Evolutionary conservation across 2,797 vertebrate genomes (phyloP).

Genomic region (Epinephelus coioides): DNA sequence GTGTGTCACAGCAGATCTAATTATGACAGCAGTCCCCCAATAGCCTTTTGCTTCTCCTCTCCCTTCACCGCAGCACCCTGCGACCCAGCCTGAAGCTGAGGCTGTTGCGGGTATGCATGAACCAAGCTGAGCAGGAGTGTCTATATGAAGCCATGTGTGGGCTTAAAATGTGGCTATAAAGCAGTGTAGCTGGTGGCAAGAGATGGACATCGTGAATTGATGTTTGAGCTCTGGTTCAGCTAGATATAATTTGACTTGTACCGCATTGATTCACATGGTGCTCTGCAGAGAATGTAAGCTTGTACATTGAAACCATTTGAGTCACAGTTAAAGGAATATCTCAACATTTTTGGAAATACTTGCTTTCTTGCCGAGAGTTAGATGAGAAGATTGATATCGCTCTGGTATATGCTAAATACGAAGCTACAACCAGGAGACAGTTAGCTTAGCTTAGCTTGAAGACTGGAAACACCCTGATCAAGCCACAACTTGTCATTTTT

Average conservation of each 20-base stretch:
- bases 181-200: not conserved
- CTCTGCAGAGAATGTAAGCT: not conserved
- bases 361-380: not conserved
- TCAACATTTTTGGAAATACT: not conserved
- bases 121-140: not conserved
- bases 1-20: slow-evolving; percentile 70
- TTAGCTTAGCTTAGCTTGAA: not conserved
- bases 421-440: not conserved
- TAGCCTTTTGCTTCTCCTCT: slow-evolving; percentile 41
- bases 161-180: slow-evolving; percentile 11
- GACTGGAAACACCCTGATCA: not conserved
- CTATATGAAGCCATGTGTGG: slow-evolving; percentile 10
- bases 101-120: not conserved
- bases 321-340: not conserved
- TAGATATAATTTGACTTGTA: not conserved
- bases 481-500: not conserved
- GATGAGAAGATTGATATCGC: not conserved
- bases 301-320: too few species aligned
- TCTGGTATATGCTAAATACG: not conserved
- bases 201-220: slow-evolving; percentile 1
- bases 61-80: slow-evolving; percentile 13
- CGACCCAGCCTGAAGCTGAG: slow-evolving; percentile 37
- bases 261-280: not conserved
- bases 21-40: slow-evolving; percentile 60
- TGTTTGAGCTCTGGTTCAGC: slow-evolving; percentile 22